Conservation (phyloP, 2,113 vertebrate species). For the Ellobius talpinus region DNA sequence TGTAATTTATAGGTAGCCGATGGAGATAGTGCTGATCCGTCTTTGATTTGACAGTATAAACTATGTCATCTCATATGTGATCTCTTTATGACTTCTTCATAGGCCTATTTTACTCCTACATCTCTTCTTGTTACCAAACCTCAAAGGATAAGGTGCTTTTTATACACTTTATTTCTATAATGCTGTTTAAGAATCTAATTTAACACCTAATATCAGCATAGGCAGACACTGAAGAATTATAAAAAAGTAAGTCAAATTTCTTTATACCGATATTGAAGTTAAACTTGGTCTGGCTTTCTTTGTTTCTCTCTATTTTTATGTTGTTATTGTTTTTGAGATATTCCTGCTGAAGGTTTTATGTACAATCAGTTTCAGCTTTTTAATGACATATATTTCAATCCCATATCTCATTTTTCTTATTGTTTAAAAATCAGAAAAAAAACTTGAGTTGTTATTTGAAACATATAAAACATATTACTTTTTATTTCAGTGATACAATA, state of each 20-base stretch:
- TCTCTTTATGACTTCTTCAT: background rate
- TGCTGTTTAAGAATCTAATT: slow-evolving; percentile 27
- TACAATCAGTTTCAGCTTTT: slow-evolving; percentile 15
- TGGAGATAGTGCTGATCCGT: background rate
- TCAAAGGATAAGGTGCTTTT: background rate
- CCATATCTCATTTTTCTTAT: background rate
- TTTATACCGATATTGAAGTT: background rate
- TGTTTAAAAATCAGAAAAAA: background rate
- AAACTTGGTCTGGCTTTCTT: background rate
- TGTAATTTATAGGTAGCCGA: background rate
- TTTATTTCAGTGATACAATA: background rate
- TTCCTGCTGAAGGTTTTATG: background rate
- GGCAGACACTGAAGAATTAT: background rate
- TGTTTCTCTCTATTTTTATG: background rate
- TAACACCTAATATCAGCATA: background rate
- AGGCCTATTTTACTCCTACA: background rate
- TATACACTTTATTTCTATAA: background rate
- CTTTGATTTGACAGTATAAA: background rate
- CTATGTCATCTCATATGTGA: background rate
- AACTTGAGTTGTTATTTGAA: slow-evolving; percentile 1
- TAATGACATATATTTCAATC: background rate
- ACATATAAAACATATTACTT: background rate
- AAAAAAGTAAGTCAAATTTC: background rate
- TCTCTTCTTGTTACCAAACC: background rate
- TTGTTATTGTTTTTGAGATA: background rate